Evolutionary conservation across 1,140 invertebrate species (phyloP).

Genomic region (Heliconius hewitsoni): DNA sequence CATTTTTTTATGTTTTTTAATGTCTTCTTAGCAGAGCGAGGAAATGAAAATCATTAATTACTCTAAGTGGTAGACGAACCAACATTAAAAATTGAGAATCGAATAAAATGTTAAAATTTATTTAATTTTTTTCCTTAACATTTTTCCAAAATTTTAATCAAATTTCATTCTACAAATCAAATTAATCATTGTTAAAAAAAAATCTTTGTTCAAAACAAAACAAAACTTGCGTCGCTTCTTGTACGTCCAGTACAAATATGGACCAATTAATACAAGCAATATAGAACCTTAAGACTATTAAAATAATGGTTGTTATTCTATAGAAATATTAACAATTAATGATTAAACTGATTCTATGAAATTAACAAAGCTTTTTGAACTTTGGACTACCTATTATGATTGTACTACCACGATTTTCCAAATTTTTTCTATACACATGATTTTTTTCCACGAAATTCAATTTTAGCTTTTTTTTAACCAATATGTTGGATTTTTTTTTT

Average conservation of each 20-base stretch:
- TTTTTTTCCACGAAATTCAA: background rate
- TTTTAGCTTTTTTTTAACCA: background rate
- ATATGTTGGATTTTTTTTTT: too few species aligned
- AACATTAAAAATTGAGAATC: too few species aligned
- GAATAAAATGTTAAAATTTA: too few species aligned
- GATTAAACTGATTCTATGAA: background rate
- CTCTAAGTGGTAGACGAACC: too few species aligned
- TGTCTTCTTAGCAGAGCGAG: too few species aligned
- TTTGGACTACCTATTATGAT: background rate
- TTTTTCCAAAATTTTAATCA: background rate
- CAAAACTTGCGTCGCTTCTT: conserved; percentile 12
- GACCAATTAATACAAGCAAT: background rate
- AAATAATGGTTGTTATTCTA: background rate
- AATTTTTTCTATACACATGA: background rate
- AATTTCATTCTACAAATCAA: background rate
- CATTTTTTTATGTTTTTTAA: too few species aligned
- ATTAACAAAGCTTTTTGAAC: background rate
- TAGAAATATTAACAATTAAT: background rate
- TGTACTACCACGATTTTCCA: too few species aligned
- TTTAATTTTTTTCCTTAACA: background rate
- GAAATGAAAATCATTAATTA: too few species aligned
- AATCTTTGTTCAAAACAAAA: background rate
- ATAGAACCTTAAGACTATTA: background rate
- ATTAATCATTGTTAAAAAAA: background rate
- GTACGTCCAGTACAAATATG: background rate